These are phyloP conservation scores for Poeciliopsis retropinna DNA, from an alignment of 2,113 vertebrate species.

Conservation along the genomic window DNA sequence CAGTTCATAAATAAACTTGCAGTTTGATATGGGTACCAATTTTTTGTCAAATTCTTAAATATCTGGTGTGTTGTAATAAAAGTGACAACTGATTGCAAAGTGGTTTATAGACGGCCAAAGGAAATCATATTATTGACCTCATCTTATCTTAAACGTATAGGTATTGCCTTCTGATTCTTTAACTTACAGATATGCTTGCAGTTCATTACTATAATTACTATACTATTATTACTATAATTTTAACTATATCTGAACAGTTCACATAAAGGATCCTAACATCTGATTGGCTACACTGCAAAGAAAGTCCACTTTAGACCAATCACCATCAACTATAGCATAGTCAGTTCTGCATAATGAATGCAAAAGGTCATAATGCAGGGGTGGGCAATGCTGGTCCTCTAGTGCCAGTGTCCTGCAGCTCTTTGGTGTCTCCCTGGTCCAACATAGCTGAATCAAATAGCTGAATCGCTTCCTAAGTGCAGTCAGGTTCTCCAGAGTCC, in stretches of 20 bases:
- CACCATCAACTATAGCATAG: not conserved
- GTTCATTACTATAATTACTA: no score
- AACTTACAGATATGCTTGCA: no score
- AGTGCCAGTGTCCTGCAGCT: no score
- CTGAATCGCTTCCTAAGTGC: no score
- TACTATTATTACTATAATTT: no score
- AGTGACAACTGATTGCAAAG: not conserved
- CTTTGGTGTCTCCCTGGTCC: no score
- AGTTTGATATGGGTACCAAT: constrained; percentile 74
- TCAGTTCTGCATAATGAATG: no score
- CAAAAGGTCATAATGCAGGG: not conserved
- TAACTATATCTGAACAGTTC: no score
- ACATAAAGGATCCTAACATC: not conserved
- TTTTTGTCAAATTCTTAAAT: not conserved
- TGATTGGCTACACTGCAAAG: not conserved
- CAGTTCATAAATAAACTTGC: constrained; percentile 83
- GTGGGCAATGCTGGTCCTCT: no score
- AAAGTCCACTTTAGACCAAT: not conserved
- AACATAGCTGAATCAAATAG: no score
- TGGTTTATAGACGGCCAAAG: not conserved
- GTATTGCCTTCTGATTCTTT: not conserved
- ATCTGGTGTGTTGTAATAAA: not conserved
- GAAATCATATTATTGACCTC: not conserved
- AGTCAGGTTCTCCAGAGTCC: no score
- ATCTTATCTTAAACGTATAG: not conserved